phyloP scores from a whole-genome alignment of 2,888 invertebrate genomes.

The Conus canariensis region DNA sequence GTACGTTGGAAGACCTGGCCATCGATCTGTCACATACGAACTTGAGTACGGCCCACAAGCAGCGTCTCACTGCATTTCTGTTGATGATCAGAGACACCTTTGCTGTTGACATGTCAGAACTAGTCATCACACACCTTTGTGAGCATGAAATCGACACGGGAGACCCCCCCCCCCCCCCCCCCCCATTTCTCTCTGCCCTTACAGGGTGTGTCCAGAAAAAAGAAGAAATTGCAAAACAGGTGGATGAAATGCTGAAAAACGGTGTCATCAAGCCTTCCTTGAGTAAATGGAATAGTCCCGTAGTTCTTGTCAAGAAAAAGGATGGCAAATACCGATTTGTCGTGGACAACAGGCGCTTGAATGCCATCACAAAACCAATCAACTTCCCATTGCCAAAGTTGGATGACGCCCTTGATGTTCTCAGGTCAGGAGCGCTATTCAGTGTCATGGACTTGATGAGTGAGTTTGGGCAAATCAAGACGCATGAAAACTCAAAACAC shows the following conservation, averaged over 20 bases:
- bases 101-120: not conserved
- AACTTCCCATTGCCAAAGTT: no score
- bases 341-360: no score
- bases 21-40: not conserved
- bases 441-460: no score
- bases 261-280: not conserved
- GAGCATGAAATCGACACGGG: not conserved
- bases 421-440: no score
- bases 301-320: no score
- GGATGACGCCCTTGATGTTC: no score
- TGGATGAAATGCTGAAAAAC: not conserved
- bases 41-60: not conserved
- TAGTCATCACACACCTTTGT: not conserved
- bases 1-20: not conserved
- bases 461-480: no score
- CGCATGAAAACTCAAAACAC: no score
- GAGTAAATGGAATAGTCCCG: not conserved
- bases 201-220: not conserved
- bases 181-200: not conserved
- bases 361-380: no score
- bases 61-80: not conserved
- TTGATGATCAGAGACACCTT: not conserved
- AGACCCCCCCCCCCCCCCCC: not conserved
- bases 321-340: no score
- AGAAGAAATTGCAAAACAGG: not conserved